Conservation (phyloP, 2,797 vertebrate genomes). For the Lacerta agilis region DNA sequence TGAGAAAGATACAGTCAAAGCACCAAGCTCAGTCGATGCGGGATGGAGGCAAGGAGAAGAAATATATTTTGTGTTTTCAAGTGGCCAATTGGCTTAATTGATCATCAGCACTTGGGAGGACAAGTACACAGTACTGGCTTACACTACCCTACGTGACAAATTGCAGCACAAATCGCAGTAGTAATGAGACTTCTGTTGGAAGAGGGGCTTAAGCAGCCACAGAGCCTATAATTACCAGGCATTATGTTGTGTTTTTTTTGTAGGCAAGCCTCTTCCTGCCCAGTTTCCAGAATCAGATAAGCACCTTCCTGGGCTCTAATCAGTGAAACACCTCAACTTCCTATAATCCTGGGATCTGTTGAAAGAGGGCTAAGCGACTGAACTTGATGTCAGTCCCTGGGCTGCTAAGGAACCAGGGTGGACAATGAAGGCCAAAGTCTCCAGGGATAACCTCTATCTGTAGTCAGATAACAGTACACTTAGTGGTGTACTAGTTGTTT, state of each 20-base stretch:
- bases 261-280: not conserved
- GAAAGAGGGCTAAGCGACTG: not conserved
- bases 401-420: not conserved
- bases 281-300: not conserved
- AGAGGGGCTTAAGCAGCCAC: not conserved
- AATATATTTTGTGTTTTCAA: not conserved
- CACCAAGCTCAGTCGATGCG: not conserved
- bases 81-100: not conserved
- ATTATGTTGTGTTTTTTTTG: slow-evolving; percentile 4
- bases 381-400: not conserved
- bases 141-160: not conserved
- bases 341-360: not conserved
- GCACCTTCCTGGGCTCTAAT: not conserved
- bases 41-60: not conserved
- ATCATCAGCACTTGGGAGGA: not conserved
- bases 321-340: not conserved
- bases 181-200: not conserved
- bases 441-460: not conserved
- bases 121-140: not conserved
- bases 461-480: too few relatives aligned
- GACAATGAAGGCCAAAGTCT: not conserved
- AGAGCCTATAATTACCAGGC: not conserved
- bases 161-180: not conserved
- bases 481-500: too few relatives aligned
- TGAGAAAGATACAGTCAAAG: not conserved